phyloP scores from a whole-genome alignment of 2,888 invertebrate genomes.

The Allygus modestus region DNA sequence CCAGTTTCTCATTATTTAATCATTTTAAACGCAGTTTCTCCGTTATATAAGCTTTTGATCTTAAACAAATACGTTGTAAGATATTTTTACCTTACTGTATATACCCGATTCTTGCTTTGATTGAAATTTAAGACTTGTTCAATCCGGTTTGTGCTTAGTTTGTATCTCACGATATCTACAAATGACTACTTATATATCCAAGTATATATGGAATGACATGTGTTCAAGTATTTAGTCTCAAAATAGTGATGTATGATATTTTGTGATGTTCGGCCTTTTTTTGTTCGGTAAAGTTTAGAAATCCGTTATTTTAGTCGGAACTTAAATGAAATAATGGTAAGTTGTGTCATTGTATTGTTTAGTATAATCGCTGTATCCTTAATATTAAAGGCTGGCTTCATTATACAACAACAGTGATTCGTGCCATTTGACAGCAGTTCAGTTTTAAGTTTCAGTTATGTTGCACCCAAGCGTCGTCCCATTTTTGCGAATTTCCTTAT shows the following conservation, averaged over 20 bases:
- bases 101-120: neutral
- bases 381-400: neutral
- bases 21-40: conserved; percentile 1
- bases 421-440: too few relatives aligned
- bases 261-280: conserved; percentile 28
- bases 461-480: too few relatives aligned
- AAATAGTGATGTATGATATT: conserved; percentile 32
- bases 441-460: too few relatives aligned
- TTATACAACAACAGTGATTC: too few relatives aligned
- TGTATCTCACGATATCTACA: neutral
- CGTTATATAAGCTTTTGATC: neutral
- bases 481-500: too few relatives aligned
- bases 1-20: neutral
- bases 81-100: conserved; percentile 15
- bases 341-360: neutral
- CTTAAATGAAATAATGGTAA: neutral
- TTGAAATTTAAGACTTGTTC: neutral
- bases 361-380: conserved; percentile 2
- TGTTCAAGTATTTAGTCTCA: conserved; percentile 53
- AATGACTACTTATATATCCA: neutral
- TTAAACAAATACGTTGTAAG: neutral
- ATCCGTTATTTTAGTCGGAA: neutral
- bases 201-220: conserved; percentile 40
- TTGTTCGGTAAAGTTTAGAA: conserved; percentile 19
- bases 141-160: neutral